A percentile compares a stretch with the other conserved stretches of the same genome.
These are phyloP conservation scores for Zele albiditarsus DNA, from an alignment of 2,888 invertebrate species.

Conservation along the genomic window DNA sequence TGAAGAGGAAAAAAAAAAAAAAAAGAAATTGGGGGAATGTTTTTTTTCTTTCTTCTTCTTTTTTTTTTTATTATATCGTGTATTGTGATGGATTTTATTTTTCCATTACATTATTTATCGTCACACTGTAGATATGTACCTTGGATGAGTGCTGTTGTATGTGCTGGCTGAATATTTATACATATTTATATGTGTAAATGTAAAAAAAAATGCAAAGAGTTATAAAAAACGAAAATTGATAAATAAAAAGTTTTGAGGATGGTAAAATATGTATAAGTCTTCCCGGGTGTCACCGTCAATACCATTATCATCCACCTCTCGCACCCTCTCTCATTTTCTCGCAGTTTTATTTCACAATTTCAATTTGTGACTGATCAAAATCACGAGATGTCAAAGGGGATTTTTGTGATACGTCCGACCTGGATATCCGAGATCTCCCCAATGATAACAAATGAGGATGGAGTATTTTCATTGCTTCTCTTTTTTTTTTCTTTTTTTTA, in stretches of 20 bases:
- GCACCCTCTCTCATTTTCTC: conserved; percentile 31
- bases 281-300: conserved; percentile 35
- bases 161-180: conserved; percentile 71
- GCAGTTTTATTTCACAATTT: conserved; percentile 29
- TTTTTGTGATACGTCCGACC: background rate
- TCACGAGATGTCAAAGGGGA: conserved; percentile 60
- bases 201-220: background rate
- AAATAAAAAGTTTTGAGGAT: background rate
- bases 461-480: background rate
- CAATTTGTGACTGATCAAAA: conserved; percentile 21
- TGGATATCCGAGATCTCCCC: background rate
- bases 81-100: background rate
- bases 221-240: conserved; percentile 9
- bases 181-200: conserved; percentile 47
- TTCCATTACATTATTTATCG: conserved; percentile 13
- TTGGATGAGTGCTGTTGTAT: conserved; percentile 72
- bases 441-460: background rate
- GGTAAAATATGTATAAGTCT: background rate
- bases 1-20: no score
- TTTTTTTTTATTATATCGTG: background rate
- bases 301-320: background rate
- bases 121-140: conserved; percentile 66
- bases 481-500: background rate
- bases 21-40: background rate
- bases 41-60: background rate